Percentiles rank a stretch among this genome's conserved stretches.
Conservation (phyloP, 2,797 vertebrate species). For the Arctocebus calabarensis region DNA sequence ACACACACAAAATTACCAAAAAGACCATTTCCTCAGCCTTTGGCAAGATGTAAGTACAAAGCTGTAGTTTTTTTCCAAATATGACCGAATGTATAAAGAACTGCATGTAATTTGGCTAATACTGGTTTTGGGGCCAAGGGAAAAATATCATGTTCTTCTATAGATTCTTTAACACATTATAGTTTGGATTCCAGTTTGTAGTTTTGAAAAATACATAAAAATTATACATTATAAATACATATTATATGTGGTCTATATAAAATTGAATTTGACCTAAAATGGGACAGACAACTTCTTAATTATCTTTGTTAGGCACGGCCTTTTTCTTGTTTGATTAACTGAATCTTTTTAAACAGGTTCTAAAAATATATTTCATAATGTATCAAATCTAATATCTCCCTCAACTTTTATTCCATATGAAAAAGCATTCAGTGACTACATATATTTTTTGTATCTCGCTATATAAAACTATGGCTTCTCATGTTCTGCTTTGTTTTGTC, state of each 20-base stretch:
- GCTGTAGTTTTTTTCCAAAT: constrained; percentile 64
- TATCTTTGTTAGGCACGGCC: constrained; percentile 79
- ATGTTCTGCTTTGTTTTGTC: constrained; percentile 70
- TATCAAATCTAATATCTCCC: constrained; percentile 83
- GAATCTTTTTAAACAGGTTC: constrained; percentile 82
- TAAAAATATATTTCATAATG: constrained; percentile 85
- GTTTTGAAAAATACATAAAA: constrained; percentile 86
- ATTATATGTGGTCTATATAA: constrained; percentile 87
- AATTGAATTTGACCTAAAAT: constrained; percentile 81
- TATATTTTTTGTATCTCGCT: constrained; percentile 72
- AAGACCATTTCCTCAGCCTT: constrained; percentile 75
- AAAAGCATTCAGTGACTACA: constrained; percentile 83
- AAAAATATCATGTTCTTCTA: constrained; percentile 78
- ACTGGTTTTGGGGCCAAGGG: constrained; percentile 75
- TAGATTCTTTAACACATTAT: constrained; percentile 79
- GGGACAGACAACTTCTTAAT: constrained; percentile 78
- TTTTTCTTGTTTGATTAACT: constrained; percentile 76
- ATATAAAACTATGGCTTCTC: constrained; percentile 90
- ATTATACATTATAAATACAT: constrained; percentile 88
- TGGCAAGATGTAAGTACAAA: constrained; percentile 83
- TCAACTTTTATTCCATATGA: constrained; percentile 82
- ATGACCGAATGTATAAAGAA: constrained; percentile 59
- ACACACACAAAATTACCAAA: constrained; percentile 72
- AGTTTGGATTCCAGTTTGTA: constrained; percentile 88
- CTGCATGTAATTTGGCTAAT: constrained; percentile 66